Base-by-base conservation (phyloP, 1,140 invertebrate species). In the Pissodes strobi region DNA sequence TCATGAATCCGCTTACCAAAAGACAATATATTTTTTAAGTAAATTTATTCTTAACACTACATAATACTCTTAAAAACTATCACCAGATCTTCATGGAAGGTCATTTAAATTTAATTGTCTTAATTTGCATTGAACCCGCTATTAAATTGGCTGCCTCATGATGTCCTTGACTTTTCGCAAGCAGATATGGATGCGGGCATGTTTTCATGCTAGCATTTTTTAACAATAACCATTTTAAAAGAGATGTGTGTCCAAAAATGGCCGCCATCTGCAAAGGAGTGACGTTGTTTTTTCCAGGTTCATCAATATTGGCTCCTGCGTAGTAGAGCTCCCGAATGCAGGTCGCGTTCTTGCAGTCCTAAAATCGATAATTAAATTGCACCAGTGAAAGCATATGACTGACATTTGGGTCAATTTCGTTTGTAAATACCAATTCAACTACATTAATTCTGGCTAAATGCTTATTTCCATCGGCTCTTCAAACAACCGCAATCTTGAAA, bases 281-380 rank as follows among this genome's bases (percentile, higher is more conserved):
- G 18, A 66, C 57, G 9, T 69, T 64, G 51, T 69, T 70, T 2
- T 34, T 41, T 34, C 68, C 72, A 0, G 65, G 55, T 41, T 56
- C 67, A 30, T 76, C 69, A 6, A 76, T 69, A 59, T 76, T 65
- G 4, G 61, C 68, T 2, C 74, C 74, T 9, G 72, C 75, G 52
- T 75, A 67, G 66, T 59, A 76, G 1, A 76, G 62, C 25, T 72
- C 66, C 53, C 71, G 68, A 17, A 76, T 69, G 41, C 75, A 76
- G 10, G 68, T 59, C 1, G 73, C 73, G 60, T 76, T 72, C 64
- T 66, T 67, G 17, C 19, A 64, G 8, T 56, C 15, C 15, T 66
- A 62, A 62, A 38, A 41, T 12, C n/a, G 9, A 13, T 8, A 34
- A 6, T 15, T 39, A 10, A 12, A 17, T 2, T 19, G 1, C 41